Evolutionary conservation across 2,888 invertebrate genomes (phyloP), one percentile per base, ranked within the genome.

Genomic region (Ichneumon xanthorius): DNA sequence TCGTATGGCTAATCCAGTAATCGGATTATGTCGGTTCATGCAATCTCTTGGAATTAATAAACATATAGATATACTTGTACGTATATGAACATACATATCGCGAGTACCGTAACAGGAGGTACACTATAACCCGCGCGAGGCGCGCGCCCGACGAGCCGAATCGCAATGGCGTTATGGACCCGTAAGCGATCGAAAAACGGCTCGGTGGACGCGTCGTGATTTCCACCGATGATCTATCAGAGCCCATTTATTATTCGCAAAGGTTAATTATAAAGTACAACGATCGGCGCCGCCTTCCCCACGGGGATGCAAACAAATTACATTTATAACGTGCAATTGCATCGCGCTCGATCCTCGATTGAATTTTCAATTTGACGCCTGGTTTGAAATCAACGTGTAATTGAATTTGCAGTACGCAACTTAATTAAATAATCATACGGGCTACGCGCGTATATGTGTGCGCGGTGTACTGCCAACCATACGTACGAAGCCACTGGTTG

Each of bases 341-440:
- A 26, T 67, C 30, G 45, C 50, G 30, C 45, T 71, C 82, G 76
- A 82, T 79, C 82, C 58, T 65, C 79, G 33, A 85, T 85, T 85
- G 77, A 82, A 85, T 82, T 82, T 85, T 67, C 79, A 80, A 85
- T 80, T 76, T 55, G 72, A 80, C 80, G 72, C 26, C 72, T 72
- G 82, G 61, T 71, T 53, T 80, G 82, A 85, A 85, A 82, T 82
- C 85, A 82, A 67, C 55, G 67, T 53, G 53, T 82, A 82, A 80
- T 85, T 77, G 53, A 80, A 85, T 85, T 71, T 68, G 33, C 50
- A 14, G 4, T 30, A n/a, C 45, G 71, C 61, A 70, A 71, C 79
- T 73, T 76, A 72, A 82, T 77, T 80, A 77, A 85, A 80, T 80
- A 85, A 82, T 82, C 71, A 67, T 53, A 50, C 45, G 72, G 6